Conservation (phyloP, 2,888 invertebrate genomes). For the Druceiella hillmani region DNA sequence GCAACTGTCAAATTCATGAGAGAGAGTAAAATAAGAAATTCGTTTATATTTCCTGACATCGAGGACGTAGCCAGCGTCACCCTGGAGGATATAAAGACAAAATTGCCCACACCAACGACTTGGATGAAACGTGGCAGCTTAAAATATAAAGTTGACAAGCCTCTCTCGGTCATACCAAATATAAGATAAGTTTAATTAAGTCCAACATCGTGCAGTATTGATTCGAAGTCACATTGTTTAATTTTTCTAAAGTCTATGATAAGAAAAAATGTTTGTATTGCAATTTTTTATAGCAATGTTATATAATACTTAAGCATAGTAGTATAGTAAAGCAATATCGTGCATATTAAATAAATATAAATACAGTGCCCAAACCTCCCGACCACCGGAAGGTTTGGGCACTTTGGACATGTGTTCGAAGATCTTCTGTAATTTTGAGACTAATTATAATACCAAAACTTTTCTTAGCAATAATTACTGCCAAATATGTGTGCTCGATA, state of each 20-base stretch:
- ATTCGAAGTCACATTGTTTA: constrained; percentile 5
- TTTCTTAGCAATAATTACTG: background rate
- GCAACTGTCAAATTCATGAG: constrained; percentile 23
- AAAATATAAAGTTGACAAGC: constrained; percentile 16
- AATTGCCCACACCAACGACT: no score
- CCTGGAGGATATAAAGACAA: constrained; percentile 16
- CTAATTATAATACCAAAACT: background rate
- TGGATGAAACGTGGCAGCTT: constrained; percentile 13
- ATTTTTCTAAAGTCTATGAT: constrained; percentile 5
- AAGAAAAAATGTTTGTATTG: background rate
- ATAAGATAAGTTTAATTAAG: no score
- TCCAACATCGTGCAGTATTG: constrained; percentile 2
- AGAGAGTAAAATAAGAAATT: constrained; percentile 21
- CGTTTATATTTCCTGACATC: constrained; percentile 17
- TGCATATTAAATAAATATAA: no score
- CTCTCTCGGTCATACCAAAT: constrained; percentile 16
- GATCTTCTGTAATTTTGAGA: constrained; percentile 3
- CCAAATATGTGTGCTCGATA: constrained; percentile 2
- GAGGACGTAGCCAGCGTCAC: constrained; percentile 13
- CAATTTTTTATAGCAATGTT: no score
- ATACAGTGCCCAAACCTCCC: constrained; percentile 1
- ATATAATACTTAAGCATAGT: no score
- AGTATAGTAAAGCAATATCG: no score
- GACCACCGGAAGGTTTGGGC: no score
- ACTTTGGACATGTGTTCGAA: no score